Evolutionary conservation across 1,140 invertebrate genomes (phyloP).

Genomic region (Dysdera silvatica): DNA sequence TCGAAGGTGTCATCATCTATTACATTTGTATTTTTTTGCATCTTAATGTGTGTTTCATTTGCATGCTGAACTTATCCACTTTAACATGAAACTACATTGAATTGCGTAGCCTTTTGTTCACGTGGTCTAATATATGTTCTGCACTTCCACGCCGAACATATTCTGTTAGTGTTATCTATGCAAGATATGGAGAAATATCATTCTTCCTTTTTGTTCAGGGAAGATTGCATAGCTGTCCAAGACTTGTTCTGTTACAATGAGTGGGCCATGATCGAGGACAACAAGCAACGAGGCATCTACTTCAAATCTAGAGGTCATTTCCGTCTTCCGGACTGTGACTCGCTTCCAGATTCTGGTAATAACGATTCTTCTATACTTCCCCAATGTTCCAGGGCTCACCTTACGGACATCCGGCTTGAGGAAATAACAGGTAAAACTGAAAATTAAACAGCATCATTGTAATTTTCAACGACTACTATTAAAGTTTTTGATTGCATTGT

Average conservation of each 20-base stretch:
- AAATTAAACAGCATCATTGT: too few relatives aligned
- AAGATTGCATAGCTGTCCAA: constrained; percentile 84
- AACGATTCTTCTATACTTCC: constrained; percentile 26
- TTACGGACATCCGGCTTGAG: constrained; percentile 66
- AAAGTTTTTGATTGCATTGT: too few relatives aligned
- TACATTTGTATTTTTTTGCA: background rate
- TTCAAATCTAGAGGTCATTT: constrained; percentile 79
- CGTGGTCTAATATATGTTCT: background rate
- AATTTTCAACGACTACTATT: too few relatives aligned
- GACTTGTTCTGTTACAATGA: constrained; percentile 86
- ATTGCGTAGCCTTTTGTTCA: too few relatives aligned
- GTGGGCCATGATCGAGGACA: constrained; percentile 82
- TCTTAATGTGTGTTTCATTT: background rate
- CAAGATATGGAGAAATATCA: too few relatives aligned
- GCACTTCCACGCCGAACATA: background rate
- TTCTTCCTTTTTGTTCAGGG: constrained; percentile 48
- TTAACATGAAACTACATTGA: too few relatives aligned
- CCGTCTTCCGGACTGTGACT: constrained; percentile 72
- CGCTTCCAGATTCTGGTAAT: constrained; percentile 57
- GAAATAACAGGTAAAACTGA: constrained; percentile 53
- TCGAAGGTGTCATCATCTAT: background rate
- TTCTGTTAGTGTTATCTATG: background rate
- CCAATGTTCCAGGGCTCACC: constrained; percentile 69
- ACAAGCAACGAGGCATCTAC: constrained; percentile 66
- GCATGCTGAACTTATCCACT: too few relatives aligned